Evolutionary conservation across 2,113 vertebrate genomes (phyloP).

Genomic region (Myotis brandtii): DNA sequence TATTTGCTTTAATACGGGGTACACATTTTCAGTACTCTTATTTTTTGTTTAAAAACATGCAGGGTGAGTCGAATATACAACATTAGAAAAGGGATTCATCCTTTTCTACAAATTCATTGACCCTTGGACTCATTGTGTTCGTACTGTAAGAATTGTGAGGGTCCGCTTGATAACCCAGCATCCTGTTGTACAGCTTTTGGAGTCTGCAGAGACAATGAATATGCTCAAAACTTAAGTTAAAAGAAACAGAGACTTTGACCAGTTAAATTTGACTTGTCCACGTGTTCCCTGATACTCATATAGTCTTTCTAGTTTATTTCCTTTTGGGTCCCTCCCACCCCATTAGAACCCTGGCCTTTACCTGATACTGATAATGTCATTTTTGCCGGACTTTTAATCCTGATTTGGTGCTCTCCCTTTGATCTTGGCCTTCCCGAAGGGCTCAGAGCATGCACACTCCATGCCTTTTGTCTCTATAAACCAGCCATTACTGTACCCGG

Average conservation of each 20-base stretch:
- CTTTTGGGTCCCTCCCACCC: rapidly evolving
- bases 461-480: neutral
- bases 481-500: neutral
- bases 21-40: neutral
- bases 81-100: neutral
- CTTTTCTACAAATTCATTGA: neutral
- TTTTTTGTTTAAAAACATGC: neutral
- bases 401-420: neutral
- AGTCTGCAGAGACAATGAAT: neutral
- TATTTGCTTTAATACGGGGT: neutral
- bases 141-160: neutral
- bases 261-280: neutral
- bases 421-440: neutral
- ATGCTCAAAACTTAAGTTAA: neutral
- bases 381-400: neutral
- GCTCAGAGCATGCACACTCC: neutral
- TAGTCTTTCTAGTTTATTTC: neutral
- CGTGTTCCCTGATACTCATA: neutral
- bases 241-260: neutral
- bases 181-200: neutral
- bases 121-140: neutral
- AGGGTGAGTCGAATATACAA: neutral
- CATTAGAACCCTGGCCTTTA: neutral
- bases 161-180: neutral
- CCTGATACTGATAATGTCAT: neutral